Percentiles rank a stretch among this genome's conserved stretches.
phyloP scores from a whole-genome alignment of 1,140 invertebrate genomes.

The Leptopilina clavipes region DNA sequence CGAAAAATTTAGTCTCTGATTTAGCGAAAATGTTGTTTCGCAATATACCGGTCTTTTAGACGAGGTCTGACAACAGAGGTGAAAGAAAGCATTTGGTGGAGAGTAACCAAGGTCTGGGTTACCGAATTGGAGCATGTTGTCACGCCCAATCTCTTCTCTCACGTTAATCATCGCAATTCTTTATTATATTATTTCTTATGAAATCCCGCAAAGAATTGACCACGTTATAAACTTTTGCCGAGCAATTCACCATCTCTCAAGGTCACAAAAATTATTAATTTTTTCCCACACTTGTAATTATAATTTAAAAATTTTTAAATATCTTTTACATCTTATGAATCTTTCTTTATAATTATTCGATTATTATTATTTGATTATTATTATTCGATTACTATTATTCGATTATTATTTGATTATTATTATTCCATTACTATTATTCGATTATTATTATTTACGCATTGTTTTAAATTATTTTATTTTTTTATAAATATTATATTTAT shows the following conservation, averaged over 20 bases:
- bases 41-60: conserved; percentile 45
- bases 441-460: too few relatives aligned
- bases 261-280: not conserved
- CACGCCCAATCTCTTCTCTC: conserved; percentile 34
- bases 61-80: conserved; percentile 46
- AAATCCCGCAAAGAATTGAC: conserved; percentile 10
- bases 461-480: too few relatives aligned
- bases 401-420: too few relatives aligned
- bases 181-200: not conserved
- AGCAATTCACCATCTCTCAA: not conserved
- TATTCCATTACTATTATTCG: too few relatives aligned
- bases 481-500: too few relatives aligned
- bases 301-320: too few relatives aligned
- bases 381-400: too few relatives aligned
- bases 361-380: too few relatives aligned
- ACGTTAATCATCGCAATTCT: conserved; percentile 24
- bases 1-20: conserved; percentile 42
- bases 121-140: conserved; percentile 45
- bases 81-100: conserved; percentile 53
- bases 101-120: conserved; percentile 53
- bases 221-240: not conserved
- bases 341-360: too few relatives aligned
- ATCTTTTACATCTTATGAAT: too few relatives aligned
- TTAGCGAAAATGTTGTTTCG: conserved; percentile 42
- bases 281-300: too few relatives aligned